These are phyloP conservation scores for Lacanobia wlatinum DNA, from an alignment of 2,888 invertebrate genomes.

Conservation along the genomic window DNA sequence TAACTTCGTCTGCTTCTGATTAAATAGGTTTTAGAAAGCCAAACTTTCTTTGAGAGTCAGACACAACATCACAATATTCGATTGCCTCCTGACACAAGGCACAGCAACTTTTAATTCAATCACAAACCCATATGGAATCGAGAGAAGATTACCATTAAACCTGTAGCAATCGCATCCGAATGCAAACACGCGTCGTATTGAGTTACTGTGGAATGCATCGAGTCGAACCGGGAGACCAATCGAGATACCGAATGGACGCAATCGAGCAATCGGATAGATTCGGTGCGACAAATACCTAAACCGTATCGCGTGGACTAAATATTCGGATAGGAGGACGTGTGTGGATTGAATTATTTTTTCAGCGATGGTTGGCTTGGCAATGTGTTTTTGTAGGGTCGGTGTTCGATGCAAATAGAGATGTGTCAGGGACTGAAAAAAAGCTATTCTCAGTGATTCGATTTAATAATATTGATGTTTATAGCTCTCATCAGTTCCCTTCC, in stretches of 20 bases:
- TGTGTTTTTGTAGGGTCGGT: constrained; percentile 9
- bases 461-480: neutral
- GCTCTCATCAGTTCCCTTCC: too few relatives aligned
- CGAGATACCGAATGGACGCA: constrained; percentile 78
- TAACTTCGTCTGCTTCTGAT: too few relatives aligned
- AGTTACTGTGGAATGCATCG: constrained; percentile 72
- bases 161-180: constrained; percentile 74
- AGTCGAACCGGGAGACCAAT: constrained; percentile 70
- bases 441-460: neutral
- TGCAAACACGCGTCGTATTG: constrained; percentile 79
- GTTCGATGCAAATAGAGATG: neutral
- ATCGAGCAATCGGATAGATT: constrained; percentile 78
- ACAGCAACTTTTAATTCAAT: constrained; percentile 50
- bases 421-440: neutral
- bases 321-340: constrained; percentile 35
- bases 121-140: constrained; percentile 36
- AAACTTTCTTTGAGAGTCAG: neutral
- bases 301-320: constrained; percentile 43
- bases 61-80: neutral
- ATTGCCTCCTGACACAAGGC: constrained; percentile 9
- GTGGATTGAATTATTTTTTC: constrained; percentile 43
- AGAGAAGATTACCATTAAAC: constrained; percentile 64
- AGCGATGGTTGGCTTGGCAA: constrained; percentile 2
- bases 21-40: neutral
- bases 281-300: constrained; percentile 53